Evolutionary conservation across 2,888 invertebrate genomes (phyloP).

Genomic region (Tenthredo scrophulariae): DNA sequence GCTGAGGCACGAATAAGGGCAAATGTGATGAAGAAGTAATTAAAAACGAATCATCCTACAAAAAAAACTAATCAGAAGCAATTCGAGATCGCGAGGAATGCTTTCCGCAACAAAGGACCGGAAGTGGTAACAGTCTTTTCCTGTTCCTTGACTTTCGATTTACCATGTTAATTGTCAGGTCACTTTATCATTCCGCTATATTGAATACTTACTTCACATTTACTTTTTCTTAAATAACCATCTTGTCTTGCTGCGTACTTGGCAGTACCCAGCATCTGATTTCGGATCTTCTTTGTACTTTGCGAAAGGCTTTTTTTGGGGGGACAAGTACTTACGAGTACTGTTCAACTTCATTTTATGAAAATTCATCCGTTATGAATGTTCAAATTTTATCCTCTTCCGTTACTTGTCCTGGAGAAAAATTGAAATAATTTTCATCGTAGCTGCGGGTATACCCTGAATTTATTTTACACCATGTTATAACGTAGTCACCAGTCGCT

Average conservation of each 20-base stretch:
- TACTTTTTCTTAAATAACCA: no score
- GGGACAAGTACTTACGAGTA: neutral
- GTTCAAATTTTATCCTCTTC: neutral
- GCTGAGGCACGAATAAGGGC: neutral
- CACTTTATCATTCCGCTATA: neutral
- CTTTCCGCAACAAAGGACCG: neutral
- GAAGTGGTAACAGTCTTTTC: neutral
- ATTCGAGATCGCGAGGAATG: neutral
- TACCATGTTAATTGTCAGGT: neutral
- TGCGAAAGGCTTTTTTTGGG: no score
- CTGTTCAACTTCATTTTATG: neutral
- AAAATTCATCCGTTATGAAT: no score
- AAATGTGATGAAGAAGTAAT: neutral
- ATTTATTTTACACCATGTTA: neutral
- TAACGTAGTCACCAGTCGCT: neutral
- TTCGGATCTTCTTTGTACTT: no score
- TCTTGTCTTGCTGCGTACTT: no score
- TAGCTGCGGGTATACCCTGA: neutral
- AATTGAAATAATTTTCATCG: neutral
- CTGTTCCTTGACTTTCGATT: slow-evolving; percentile 1
- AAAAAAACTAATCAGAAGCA: neutral
- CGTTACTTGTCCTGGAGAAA: neutral
- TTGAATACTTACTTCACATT: neutral
- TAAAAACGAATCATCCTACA: neutral
- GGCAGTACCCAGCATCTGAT: no score